Evolutionary conservation across 2,113 vertebrate species (phyloP).

Genomic region (Opisthocomus hoazin): DNA sequence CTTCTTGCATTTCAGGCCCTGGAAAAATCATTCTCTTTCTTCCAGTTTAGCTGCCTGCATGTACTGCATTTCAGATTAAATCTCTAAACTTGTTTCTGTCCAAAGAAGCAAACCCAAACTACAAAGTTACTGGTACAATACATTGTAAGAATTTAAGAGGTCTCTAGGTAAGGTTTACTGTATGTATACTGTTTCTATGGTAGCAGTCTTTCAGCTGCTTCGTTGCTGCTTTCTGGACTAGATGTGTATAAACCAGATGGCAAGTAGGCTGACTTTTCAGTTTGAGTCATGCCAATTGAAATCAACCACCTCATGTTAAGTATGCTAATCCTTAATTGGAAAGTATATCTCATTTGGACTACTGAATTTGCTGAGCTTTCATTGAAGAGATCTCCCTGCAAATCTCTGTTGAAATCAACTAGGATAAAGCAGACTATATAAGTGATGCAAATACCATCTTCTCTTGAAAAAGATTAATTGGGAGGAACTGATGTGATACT

Average conservation of each 20-base stretch:
- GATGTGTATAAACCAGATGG: constrained; percentile 31
- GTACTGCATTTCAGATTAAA: neutral
- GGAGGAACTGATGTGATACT: neutral
- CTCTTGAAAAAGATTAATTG: neutral
- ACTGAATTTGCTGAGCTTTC: constrained; percentile 38
- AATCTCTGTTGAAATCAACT: neutral
- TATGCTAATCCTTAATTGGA: constrained; percentile 59
- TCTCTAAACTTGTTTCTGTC: neutral
- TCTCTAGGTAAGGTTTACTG: neutral
- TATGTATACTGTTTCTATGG: neutral
- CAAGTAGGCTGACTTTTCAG: constrained; percentile 66
- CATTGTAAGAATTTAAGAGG: neutral
- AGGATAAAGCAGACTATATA: neutral
- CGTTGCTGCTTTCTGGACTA: constrained; percentile 6
- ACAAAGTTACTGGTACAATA: neutral
- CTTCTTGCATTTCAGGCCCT: neutral
- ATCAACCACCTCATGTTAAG: constrained; percentile 50
- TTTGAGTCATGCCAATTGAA: constrained; percentile 55
- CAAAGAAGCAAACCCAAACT: neutral
- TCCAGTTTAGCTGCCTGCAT: neutral
- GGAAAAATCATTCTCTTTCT: neutral
- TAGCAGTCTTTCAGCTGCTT: neutral
- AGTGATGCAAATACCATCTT: neutral
- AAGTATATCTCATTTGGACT: constrained; percentile 19
- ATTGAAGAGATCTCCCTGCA: neutral